Percentiles rank a stretch among this genome's conserved stretches.
These are phyloP conservation scores for Micropoecilia bifurca DNA, from an alignment of 2,797 vertebrate species.

Conservation along the genomic window DNA sequence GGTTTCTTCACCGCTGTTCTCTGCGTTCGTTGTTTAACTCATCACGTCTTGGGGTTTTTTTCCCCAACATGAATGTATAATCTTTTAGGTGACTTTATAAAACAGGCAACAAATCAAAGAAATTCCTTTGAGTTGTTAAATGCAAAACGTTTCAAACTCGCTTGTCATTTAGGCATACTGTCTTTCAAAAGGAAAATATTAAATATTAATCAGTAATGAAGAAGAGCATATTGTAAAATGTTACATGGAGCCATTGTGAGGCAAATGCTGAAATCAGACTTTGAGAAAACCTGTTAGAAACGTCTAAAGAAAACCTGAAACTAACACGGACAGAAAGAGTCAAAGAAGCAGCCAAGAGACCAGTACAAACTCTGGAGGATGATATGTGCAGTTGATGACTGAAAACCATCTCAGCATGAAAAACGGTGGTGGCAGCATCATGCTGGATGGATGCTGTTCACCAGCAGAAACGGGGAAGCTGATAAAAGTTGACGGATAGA, in stretches of 20 bases:
- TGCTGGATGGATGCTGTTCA: too few species aligned
- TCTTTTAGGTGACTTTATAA: background rate
- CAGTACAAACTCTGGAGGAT: background rate
- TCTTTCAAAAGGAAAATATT: background rate
- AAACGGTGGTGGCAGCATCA: too few species aligned
- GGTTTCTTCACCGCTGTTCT: background rate
- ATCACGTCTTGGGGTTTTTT: background rate
- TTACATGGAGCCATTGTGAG: background rate
- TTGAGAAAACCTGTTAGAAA: background rate
- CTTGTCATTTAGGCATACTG: background rate
- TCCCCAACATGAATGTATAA: background rate
- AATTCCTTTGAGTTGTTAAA: background rate
- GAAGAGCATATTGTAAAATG: background rate
- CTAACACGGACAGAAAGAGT: background rate
- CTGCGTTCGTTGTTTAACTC: background rate
- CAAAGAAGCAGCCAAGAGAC: background rate
- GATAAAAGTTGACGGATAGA: too few species aligned
- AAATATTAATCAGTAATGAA: background rate
- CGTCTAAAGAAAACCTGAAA: background rate
- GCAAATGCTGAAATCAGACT: background rate
- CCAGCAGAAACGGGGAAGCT: too few species aligned
- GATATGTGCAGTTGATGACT: too few species aligned
- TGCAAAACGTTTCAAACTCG: background rate
- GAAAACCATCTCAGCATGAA: too few species aligned
- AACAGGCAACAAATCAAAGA: background rate